These are phyloP conservation scores for Drosophila nasuta DNA, from an alignment of 1,140 invertebrate genomes.

Conservation along the genomic window DNA sequence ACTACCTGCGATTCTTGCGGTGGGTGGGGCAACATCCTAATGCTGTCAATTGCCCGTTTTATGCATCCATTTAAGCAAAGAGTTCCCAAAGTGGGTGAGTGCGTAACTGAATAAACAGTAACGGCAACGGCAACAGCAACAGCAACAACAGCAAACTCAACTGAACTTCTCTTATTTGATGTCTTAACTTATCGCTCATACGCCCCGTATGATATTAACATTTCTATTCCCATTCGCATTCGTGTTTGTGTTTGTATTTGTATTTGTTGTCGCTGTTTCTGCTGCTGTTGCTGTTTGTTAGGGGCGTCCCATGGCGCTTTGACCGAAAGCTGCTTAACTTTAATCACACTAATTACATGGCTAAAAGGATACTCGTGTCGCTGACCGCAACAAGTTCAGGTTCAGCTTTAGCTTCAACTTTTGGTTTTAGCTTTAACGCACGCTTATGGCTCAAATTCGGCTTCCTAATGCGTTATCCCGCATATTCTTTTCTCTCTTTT, in stretches of 20 bases:
- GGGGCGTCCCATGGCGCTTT: constrained; percentile 32
- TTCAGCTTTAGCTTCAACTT: constrained; percentile 21
- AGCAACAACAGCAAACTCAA: neutral
- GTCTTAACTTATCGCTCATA: constrained; percentile 12
- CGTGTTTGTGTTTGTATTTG: constrained; percentile 15
- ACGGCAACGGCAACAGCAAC: neutral
- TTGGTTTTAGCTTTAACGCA: neutral
- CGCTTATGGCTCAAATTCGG: constrained; percentile 5
- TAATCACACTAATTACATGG: constrained; percentile 82
- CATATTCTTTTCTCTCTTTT: constrained; percentile 8
- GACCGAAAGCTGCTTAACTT: constrained; percentile 65
- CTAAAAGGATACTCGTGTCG: constrained; percentile 84
- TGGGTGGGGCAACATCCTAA: constrained; percentile 57
- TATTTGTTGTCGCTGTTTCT: neutral
- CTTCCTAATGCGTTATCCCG: constrained; percentile 54
- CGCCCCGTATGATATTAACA: constrained; percentile 11
- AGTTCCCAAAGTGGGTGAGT: constrained; percentile 26
- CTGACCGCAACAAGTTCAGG: constrained; percentile 57
- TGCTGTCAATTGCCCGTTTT: constrained; percentile 74
- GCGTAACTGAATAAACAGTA: constrained; percentile 44
- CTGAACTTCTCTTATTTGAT: constrained; percentile 31
- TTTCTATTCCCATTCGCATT: constrained; percentile 10
- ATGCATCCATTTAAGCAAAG: constrained; percentile 55
- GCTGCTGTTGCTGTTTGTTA: neutral
- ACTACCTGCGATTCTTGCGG: constrained; percentile 3